These are phyloP conservation scores for Synanthedon vespiformis DNA, from an alignment of 2,888 invertebrate species.

Conservation along the genomic window DNA sequence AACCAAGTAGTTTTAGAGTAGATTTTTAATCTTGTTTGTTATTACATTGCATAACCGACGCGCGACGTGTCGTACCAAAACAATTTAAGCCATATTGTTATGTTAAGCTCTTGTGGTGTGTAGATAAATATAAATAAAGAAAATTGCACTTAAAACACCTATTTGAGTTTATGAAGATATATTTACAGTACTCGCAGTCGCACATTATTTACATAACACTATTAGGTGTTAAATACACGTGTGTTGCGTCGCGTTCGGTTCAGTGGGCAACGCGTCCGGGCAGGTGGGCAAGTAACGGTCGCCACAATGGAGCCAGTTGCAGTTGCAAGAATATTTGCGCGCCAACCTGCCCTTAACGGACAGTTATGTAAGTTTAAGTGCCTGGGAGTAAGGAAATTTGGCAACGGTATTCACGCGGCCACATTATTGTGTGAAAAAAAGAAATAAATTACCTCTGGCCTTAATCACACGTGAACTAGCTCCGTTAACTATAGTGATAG, in stretches of 20 bases:
- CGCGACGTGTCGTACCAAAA: no score
- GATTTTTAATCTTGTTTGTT: no score
- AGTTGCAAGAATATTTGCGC: constrained; percentile 26
- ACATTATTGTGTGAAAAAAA: no score
- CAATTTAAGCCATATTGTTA: no score
- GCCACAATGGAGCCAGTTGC: constrained; percentile 9
- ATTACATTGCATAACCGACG: no score
- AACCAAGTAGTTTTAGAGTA: no score
- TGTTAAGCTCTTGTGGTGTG: no score
- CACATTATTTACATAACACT: background rate
- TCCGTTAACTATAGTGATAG: no score
- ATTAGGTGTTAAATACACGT: background rate
- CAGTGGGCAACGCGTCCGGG: constrained; percentile 47
- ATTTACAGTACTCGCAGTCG: background rate
- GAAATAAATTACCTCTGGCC: no score
- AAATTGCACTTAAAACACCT: background rate
- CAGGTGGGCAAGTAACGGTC: constrained; percentile 67
- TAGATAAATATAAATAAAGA: no score
- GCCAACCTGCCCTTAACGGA: constrained; percentile 20
- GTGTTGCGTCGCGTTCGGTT: constrained; percentile 50
- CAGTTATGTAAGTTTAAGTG: background rate
- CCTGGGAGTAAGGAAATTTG: background rate
- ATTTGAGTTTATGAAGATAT: background rate
- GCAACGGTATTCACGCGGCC: background rate
- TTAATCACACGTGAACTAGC: no score